Percentiles rank a stretch among this genome's conserved stretches.
Conservation (phyloP, 2,113 vertebrate species). For the Muscicapa adusta region DNA sequence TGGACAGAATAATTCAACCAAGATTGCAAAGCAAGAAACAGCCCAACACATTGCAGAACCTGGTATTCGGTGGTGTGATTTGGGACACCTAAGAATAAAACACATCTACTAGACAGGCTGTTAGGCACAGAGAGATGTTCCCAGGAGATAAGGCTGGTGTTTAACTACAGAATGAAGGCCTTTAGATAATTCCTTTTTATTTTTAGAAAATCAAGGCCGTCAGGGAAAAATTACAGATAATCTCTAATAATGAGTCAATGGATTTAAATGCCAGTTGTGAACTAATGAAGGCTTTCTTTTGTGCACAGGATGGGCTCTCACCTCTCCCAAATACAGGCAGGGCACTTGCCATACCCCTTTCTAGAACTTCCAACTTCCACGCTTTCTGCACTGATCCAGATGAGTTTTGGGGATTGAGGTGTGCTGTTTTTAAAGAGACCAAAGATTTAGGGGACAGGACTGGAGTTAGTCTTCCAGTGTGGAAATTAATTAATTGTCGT, state of each 20-base stretch:
- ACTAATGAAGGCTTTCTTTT: not conserved
- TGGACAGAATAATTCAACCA: not conserved
- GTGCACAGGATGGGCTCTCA: not conserved
- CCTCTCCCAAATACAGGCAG: not conserved
- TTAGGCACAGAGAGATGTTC: constrained; percentile 23
- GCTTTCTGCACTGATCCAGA: not conserved
- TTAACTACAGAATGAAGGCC: not conserved
- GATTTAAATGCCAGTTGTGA: not conserved
- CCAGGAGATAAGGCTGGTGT: constrained; percentile 37
- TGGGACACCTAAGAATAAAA: not conserved
- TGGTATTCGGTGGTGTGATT: not conserved
- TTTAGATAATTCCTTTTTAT: constrained; percentile 27
- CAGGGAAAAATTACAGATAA: not conserved
- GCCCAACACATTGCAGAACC: not conserved
- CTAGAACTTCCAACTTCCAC: not conserved
- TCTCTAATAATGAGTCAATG: not conserved
- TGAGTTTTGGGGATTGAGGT: not conserved
- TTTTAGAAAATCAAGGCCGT: constrained; percentile 2
- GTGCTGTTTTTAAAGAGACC: not conserved
- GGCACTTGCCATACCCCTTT: not conserved
- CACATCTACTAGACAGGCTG: not conserved
- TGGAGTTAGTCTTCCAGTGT: not conserved
- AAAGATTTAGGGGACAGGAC: not conserved
- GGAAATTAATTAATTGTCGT: not conserved
- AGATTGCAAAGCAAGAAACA: not conserved